Evolutionary conservation across 2,888 invertebrate genomes (phyloP), one percentile per base, ranked within the genome.

Genomic region (Chymomyza amoena): DNA sequence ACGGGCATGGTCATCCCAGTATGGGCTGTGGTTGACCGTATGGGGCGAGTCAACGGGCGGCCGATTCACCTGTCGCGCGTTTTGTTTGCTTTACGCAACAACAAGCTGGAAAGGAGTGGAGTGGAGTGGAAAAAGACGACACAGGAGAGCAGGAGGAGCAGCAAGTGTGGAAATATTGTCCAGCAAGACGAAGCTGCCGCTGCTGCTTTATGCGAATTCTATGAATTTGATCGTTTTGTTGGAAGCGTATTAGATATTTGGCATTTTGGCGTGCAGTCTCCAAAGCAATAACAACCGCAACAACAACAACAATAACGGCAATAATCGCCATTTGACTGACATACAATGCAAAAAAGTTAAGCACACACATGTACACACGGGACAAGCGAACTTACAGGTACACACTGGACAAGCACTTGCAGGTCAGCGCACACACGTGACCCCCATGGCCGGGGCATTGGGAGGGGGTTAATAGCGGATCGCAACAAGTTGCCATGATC

Each of bases 341-440:
- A 68, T 83, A 82, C 85, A 87, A 82, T 84, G 84, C 80, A 79
- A 68, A 66, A 65, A 62, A 60, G 18, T 13, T 64, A 39, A 59
- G 50, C 10, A 4, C 39, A 51, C 45, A 25, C 20, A 45, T 25
- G 60, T 32, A 64, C 15, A 60, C 61, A 64, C 56, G 28, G 61
- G 9, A 60, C 57, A 65, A 51, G 9, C 16, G 9, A 10, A 54
- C 54, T n/a, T 9, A 13, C 9, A 54, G 16, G n/a, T 9, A 16
- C 54, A 54, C 70, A 74, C 70, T 74, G 39, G 39, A 39, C 61
- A 57, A 25, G 20, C 18, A 25, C 25, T 72, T 69, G 78, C 77
- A 84, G 89, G 89, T 89, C 89, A 89, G 81, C 88, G 83, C 80
- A 84, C 88, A 88, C 88, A 87, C 84, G 85, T 88, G 88, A 89